Evolutionary conservation across 2,888 invertebrate species (phyloP), one percentile per base, ranked within the genome.

Genomic region (Drosophila mimica): DNA sequence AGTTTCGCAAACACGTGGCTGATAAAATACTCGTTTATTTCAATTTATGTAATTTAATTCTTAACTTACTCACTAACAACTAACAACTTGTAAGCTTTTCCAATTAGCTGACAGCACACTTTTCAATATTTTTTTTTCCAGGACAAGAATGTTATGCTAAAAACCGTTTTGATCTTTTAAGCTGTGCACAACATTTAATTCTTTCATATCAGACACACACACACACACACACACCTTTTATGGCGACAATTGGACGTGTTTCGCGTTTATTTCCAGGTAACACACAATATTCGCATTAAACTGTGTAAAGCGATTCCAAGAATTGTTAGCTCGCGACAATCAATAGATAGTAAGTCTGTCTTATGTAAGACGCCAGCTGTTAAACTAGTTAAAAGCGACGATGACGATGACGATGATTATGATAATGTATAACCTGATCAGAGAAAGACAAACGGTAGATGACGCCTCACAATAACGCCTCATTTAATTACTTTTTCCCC

Each of bases 401-500:
- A 7, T 31, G 7, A 30, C 6, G 8, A 31, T 9, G 31, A 33
- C 15, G 5, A 9, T n/a, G 15, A 46, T 15, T 46, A 54, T 61
- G 66, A 60, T 70, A 66, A 63, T 59, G 62, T 46, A 33, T 31
- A 28, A 57, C 36, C 54, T 46, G 31, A 62, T 63, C 38, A 17
- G 30, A 57, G 33, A 53, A 54, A 48, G 33, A 36, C 40, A 46
- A 40, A 30, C 38, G 11, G 5, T 15, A 40, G 56, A 36, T 79
- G 60, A 75, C 70, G 77, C 38, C 40, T 17, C 13, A n/a, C 25
- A 46, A 38, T 48, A 11, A n/a, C 30, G 43, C 40, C 43, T 63
- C 28, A 36, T 31, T 63, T 81, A 77, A 79, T 79, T 73, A 77
- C 61, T 81, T 81, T 79, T 79, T 81, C 79, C 79, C 79, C 79